Evolutionary conservation across 2,113 vertebrate species (phyloP), one percentile per base, ranked within the genome.

Genomic region (human): DNA sequence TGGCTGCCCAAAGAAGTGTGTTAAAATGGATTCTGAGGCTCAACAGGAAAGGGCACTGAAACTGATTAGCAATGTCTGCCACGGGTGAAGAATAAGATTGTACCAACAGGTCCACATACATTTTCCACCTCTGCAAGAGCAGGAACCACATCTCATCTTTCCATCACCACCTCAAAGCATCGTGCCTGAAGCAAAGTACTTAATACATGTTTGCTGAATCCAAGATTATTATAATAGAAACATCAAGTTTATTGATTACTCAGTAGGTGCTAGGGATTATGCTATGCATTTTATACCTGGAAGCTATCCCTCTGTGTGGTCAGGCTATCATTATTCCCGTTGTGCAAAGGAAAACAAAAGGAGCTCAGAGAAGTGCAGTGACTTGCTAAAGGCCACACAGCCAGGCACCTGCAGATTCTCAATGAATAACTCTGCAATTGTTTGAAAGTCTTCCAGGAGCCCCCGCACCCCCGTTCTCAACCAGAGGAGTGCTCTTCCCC

Each of bases 11-110:
- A 50, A 68, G 70, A 57, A 38, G 20, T 23, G 22, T 70, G 55
- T 52, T 64, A 79, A 82, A 83, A 87, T 83, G 61, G 78, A 79
- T 64, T 61, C 61, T 50, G 70, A 95, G 59, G 81, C 50, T 68
- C 3, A 0, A 48, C 0, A 18, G 82, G 82, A 75, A 89, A 38
- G 45, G 72, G 32, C 43, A 5, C 20, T 0, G 8, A 90, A 86
- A 55, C 0, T 6, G 72, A 89, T 93, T 30, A 66, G 84, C 32
- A 38, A 48, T 43, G 68, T 84, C 95, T 92, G 75, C 70, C 59
- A 3, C 0, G 9, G 14, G 50, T 32, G 4, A 48, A 50, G 61
- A 84, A 72, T 8, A 1, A 73, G 66, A 23, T 0, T 2, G 27
- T 0, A 12, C 35, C 13, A 17, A 22, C 8, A 52, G 7, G 13